These are phyloP conservation scores for Numenius arquata DNA, from an alignment of 2,113 vertebrate species.

Conservation along the genomic window DNA sequence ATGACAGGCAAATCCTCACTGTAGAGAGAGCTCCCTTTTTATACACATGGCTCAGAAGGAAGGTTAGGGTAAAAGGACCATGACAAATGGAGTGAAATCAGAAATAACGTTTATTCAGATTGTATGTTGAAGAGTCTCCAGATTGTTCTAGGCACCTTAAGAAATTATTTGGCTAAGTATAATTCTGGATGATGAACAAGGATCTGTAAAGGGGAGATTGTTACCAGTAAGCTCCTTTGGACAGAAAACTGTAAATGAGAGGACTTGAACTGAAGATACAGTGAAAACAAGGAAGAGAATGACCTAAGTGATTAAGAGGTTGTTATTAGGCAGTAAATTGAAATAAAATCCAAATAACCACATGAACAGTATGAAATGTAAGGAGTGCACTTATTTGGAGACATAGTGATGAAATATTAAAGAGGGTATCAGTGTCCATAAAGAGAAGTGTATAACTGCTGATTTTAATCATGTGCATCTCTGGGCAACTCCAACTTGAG, in stretches of 20 bases:
- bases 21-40: neutral
- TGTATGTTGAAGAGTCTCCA: neutral
- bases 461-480: neutral
- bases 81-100: neutral
- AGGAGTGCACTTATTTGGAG: neutral
- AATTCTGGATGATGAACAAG: neutral
- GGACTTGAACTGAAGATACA: neutral
- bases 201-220: neutral
- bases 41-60: neutral
- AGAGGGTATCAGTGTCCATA: neutral
- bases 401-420: neutral
- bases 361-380: neutral
- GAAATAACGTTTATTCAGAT: neutral
- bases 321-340: neutral
- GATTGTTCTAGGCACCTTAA: neutral
- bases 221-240: neutral
- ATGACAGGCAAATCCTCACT: neutral
- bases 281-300: neutral
- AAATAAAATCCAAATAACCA: neutral
- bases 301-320: neutral
- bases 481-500: neutral
- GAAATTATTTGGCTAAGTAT: neutral
- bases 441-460: neutral
- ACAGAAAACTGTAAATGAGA: neutral
- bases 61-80: neutral